Base-by-base conservation (phyloP, 1,140 invertebrate species). In the Heliothis subflexa region DNA sequence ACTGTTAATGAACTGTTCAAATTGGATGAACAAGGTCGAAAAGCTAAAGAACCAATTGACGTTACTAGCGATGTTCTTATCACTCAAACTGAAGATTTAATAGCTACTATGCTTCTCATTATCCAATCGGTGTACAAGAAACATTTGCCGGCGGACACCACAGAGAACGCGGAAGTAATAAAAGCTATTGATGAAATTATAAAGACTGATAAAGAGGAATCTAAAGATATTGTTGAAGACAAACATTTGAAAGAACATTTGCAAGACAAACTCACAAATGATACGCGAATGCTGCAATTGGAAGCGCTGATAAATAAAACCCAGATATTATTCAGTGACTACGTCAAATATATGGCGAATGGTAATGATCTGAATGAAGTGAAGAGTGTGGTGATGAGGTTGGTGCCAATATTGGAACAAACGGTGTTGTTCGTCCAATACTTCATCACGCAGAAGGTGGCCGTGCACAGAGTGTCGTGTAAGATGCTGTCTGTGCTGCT, bases 401-500 rank as follows among this genome's bases (percentile, higher is more conserved):
- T 95, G 71, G 80, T 96, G 4, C 97, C 98, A 11, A 91, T 99
- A n/a, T 89, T 99, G 33, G 95, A 98, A 62, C 97, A 99, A 91
- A 97, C 97, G 81, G 89, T 96, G 40, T 87, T 97, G 7, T 93
- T 98, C 33, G 95, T 96, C 1, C 96, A 98, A 86, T 98, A 96
- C 89, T 97, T 98, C 83, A 88, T 99, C 13, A 96, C 96, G 0
- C 96, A 97, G 79, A 96, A 97, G 88, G 94, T 98, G 3, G 96
- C 96, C 13, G 95, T 96, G 5, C 97, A 98, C 85, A 96, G 98
- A 82, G 94, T 97, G 0, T 97, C 97, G 3, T 96, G 96, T 76
- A 99, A 99, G 95, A 96, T 99, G 88, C 93, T 97, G 9, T 97
- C 97, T 4, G 96, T 98, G 1, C 95, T 99, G 40, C 91, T 98